A percentile compares a stretch with the other conserved stretches of the same genome.
Conservation (phyloP, 2,888 invertebrate genomes). For the Zaprionus bogoriensis region DNA sequence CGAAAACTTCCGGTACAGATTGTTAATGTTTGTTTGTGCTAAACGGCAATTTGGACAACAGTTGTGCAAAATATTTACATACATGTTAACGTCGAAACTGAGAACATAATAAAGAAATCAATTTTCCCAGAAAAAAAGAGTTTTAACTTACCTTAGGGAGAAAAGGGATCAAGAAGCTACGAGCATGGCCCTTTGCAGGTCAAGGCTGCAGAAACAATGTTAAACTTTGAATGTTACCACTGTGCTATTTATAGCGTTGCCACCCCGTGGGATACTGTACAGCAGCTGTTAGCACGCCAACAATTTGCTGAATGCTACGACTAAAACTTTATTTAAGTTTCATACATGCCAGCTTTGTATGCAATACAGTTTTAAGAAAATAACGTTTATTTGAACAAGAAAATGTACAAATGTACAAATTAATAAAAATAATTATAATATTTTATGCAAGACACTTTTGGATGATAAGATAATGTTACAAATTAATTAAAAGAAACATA, state of each 20-base stretch:
- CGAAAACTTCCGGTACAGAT: constrained; percentile 15
- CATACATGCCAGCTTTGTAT: not conserved
- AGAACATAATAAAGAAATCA: constrained; percentile 32
- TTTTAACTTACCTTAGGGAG: not conserved
- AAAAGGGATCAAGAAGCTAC: not conserved
- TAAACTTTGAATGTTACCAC: not conserved
- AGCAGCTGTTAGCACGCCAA: not conserved
- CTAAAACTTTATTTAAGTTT: not conserved
- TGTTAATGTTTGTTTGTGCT: constrained; percentile 28
- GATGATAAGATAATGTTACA: too few species aligned
- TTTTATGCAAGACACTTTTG: not conserved
- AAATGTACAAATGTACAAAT: too few species aligned
- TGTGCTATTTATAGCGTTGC: not conserved
- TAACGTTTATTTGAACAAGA: not conserved
- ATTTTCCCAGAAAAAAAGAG: constrained; percentile 24
- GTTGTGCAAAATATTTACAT: constrained; percentile 10
- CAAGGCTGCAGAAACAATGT: not conserved
- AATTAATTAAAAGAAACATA: not conserved
- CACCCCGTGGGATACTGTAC: not conserved
- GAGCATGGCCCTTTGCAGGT: not conserved
- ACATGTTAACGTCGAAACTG: constrained; percentile 17
- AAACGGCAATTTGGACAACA: constrained; percentile 11
- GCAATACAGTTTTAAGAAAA: not conserved
- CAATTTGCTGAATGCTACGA: not conserved
- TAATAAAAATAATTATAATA: not conserved